Evolutionary conservation across 1,140 invertebrate genomes (phyloP), one percentile per base, ranked within the genome.

Genomic region (Thalassaphorura encarpata): DNA sequence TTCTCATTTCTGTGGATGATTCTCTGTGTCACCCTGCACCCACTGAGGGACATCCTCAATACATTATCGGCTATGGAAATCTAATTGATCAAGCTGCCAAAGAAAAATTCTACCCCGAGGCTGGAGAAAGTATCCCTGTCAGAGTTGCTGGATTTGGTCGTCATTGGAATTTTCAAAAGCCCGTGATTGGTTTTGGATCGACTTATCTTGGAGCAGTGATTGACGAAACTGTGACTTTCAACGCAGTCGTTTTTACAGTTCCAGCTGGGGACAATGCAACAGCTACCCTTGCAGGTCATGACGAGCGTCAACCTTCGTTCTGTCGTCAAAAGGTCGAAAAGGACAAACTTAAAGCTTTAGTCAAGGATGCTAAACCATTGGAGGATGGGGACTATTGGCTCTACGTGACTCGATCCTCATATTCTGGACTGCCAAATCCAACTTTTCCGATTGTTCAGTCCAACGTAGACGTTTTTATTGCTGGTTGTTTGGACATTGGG

Each of bases 401-500:
- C 8, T 60, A 60, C 46, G 49, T 60, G 6, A 60, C 53, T 19
- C 43, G 42, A 45, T 46, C 46, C 3, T 27, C 49, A 50, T 47
- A 36, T 23, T 29, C 24, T 1, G 42, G 19, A 3, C 0, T 2
- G 0, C 53, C 58, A 2, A 40, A 3, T 2, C 8, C 13, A 18
- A 21, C 28, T 19, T 52, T 45, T 36, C 58, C 58, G 3, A 60
- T 60, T 1, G 49, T 56, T 0, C 48, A 55, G 52, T 46, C 40
- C 11, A 55, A 60, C 19, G 53, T 56, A 1, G 58, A 60, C 24
- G 40, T 40, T 15, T 60, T 60, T 31, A 15, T 60, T n/a, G 26
- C 47, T 0, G 58, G 58, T 5, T 60, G 58, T 33, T 21, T 60
- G n/a, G 58, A 60, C 52, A 23, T 60, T 0, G 58, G 53, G 26